Base-by-base conservation (phyloP, 2,113 vertebrate genomes). In the Catagonus wagneri region DNA sequence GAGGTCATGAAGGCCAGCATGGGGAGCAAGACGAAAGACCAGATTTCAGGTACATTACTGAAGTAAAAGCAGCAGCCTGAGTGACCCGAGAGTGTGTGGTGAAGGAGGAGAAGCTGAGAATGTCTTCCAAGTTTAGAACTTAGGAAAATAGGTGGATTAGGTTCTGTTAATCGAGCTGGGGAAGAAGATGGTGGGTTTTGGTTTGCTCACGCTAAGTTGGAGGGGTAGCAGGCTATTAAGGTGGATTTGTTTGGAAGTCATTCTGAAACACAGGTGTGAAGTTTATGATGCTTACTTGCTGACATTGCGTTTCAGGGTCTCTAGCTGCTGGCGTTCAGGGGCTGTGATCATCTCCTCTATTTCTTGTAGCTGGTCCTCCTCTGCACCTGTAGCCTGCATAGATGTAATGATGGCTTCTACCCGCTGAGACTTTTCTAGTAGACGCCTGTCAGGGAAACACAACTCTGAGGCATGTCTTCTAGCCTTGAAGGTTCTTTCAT, bases 271-370 rank as follows among this genome's bases (percentile, higher is more conserved):
- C 0, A 66, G 63, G 79, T 6, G 10, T 90, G 54, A 63, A 36
- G 29, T n/a, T 6, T 20, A 20, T 3, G 34, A 7, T 0, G 12
- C 98, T 97, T 97, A 99, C 99, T 99, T 99, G 98, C 99, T 99
- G 84, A 99, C 99, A 0, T 99, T 99, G 84, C 98, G 98, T 34
- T 99, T 99, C 13, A 99, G 98, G 10, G 93, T 98, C 78, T 99
- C 99, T 10, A 99, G 98, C 98, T 99, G 99, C 97, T 99, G 99
- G 6, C 99, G 98, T 85, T 99, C 99, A 0, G 99, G 98, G 16
- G 98, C 99, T 0, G 99, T 99, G 98, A 99, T 99, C 99, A 99
- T 99, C 97, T 99, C 99, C 98, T 99, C 99, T 0, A 99, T 99
- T 98, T 99, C 99, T 0, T 99, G 99, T 32, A 99, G 98, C 98